Conservation (phyloP, 1,140 invertebrate genomes). For the Bursaphelenchus mucronatus region DNA sequence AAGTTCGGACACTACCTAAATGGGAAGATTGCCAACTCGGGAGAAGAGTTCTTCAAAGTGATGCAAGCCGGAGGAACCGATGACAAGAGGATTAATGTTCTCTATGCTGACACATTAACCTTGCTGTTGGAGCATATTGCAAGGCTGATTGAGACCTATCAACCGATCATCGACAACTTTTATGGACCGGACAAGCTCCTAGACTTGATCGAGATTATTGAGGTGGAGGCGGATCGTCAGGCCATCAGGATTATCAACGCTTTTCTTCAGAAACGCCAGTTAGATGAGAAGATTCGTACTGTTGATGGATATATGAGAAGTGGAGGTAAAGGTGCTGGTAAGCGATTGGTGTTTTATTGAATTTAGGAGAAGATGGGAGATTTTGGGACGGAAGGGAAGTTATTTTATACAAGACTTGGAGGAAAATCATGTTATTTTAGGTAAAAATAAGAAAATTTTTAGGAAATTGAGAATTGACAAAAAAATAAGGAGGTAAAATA, state of each 20-base stretch:
- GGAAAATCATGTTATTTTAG: too few relatives aligned
- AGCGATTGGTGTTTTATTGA: neutral
- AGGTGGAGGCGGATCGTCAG: conserved; percentile 80
- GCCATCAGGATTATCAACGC: conserved; percentile 69
- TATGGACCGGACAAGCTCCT: conserved; percentile 69
- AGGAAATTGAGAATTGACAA: too few relatives aligned
- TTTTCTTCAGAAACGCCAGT: conserved; percentile 71
- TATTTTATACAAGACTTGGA: too few relatives aligned
- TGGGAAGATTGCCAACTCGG: conserved; percentile 62
- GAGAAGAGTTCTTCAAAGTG: conserved; percentile 66
- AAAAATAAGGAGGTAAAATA: too few relatives aligned
- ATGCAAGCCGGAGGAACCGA: conserved; percentile 62
- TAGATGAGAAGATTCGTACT: conserved; percentile 42
- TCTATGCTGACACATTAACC: conserved; percentile 78
- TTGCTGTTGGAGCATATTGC: conserved; percentile 83
- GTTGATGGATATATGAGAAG: conserved; percentile 20
- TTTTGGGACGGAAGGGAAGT: too few relatives aligned
- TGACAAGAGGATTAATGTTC: conserved; percentile 72
- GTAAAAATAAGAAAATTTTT: too few relatives aligned
- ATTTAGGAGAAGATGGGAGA: too few relatives aligned
- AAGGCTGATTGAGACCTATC: conserved; percentile 79
- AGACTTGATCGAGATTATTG: conserved; percentile 64
- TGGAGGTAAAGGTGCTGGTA: neutral
- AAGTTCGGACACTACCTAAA: conserved; percentile 87
- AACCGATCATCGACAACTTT: conserved; percentile 85